These are phyloP conservation scores for Drosophila arizonae DNA, from an alignment of 1,140 invertebrate genomes.

Conservation along the genomic window DNA sequence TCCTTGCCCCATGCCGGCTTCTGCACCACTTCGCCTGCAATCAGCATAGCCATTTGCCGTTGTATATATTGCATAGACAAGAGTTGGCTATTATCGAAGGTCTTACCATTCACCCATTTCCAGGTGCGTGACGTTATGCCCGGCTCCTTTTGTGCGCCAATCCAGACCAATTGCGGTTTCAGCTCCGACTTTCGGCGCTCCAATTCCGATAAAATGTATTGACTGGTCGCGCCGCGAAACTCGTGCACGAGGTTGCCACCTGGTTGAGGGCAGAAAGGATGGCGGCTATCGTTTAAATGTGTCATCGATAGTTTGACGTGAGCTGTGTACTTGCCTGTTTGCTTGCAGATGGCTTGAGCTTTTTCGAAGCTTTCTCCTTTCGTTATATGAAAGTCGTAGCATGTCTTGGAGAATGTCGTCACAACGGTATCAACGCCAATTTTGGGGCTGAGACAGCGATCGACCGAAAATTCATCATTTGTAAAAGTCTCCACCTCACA, in stretches of 20 bases:
- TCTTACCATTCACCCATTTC: slow-evolving; percentile 94
- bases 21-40: slow-evolving; percentile 88
- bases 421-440: slow-evolving; percentile 89
- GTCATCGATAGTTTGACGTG: background rate
- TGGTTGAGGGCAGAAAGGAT: slow-evolving; percentile 20
- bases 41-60: background rate
- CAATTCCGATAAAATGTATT: slow-evolving; percentile 90
- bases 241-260: slow-evolving; percentile 92
- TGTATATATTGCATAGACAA: background rate
- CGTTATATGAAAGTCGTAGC: slow-evolving; percentile 93
- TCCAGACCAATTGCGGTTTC: slow-evolving; percentile 94
- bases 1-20: slow-evolving; percentile 95
- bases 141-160: slow-evolving; percentile 94
- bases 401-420: slow-evolving; percentile 91
- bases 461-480: slow-evolving; percentile 93
- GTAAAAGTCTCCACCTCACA: slow-evolving; percentile 97
- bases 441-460: slow-evolving; percentile 88
- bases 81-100: background rate
- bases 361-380: slow-evolving; percentile 92
- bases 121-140: slow-evolving; percentile 91
- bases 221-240: slow-evolving; percentile 86
- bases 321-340: slow-evolving; percentile 83
- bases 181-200: slow-evolving; percentile 90
- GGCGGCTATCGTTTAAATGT: background rate
- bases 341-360: slow-evolving; percentile 89